phyloP scores from a whole-genome alignment of 2,888 invertebrate genomes.

The Leptura quadrifasciata region DNA sequence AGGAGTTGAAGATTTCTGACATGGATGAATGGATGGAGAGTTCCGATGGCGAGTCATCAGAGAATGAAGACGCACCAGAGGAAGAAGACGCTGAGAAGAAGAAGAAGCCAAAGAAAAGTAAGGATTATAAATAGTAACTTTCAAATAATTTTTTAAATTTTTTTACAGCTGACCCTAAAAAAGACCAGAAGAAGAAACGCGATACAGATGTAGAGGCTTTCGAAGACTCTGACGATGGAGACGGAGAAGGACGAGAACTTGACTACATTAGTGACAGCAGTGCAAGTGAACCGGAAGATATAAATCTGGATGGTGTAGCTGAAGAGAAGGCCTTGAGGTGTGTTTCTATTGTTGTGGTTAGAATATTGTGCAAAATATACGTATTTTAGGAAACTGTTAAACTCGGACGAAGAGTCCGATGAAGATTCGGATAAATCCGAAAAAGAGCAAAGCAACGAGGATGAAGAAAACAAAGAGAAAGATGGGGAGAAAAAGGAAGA shows the following conservation, averaged over 20 bases:
- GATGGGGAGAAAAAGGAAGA: conserved; percentile 79
- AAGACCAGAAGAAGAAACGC: conserved; percentile 82
- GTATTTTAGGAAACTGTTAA: conserved; percentile 82
- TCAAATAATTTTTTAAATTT: not conserved
- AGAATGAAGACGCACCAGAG: conserved; percentile 81
- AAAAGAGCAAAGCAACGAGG: conserved; percentile 81
- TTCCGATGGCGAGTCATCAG: conserved; percentile 87
- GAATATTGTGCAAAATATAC: not conserved
- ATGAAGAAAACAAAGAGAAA: conserved; percentile 83
- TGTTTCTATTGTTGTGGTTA: not conserved
- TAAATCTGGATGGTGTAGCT: conserved; percentile 87
- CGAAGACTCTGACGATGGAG: conserved; percentile 98
- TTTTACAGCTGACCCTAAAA: conserved; percentile 57
- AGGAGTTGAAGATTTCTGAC: conserved; percentile 90
- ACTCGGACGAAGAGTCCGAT: conserved; percentile 91
- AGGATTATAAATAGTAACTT: not conserved
- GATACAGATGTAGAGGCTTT: conserved; percentile 92
- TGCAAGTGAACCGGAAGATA: conserved; percentile 87
- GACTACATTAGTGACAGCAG: conserved; percentile 93
- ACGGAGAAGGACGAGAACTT: conserved; percentile 94
- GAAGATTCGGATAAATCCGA: conserved; percentile 88
- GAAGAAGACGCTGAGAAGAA: conserved; percentile 78
- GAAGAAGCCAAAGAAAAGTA: conserved; percentile 77
- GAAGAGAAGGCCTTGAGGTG: conserved; percentile 79
- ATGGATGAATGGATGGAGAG: conserved; percentile 95